Evolutionary conservation across 2,797 vertebrate genomes (phyloP), one percentile per base, ranked within the genome.

Genomic region (Pampus argenteus): DNA sequence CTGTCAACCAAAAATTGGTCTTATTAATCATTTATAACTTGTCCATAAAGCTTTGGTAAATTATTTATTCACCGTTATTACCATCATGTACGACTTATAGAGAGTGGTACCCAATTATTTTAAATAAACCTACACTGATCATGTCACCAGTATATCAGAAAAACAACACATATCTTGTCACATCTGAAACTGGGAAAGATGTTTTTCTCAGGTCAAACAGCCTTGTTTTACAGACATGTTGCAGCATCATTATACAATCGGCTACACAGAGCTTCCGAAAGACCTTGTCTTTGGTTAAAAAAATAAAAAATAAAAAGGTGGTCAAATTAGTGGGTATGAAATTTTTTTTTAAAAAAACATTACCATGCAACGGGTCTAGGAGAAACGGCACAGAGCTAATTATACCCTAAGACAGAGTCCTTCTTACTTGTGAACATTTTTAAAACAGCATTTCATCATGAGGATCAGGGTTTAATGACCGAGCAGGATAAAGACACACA

Each of bases 391-490:
- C 40, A 3, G 50, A 11, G 31, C 73, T 91, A 87, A 93, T 92
- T 91, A 89, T 62, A 86, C 74, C 69, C 76, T 50, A 47, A 83
- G 83, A 89, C 75, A 69, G 68, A 85, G 64, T 47, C 59, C 66
- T 67, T 76, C 74, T 74, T 54, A 76, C 80, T 76, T 70, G 60
- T 83, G 83, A 88, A 83, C 78, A 83, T 85, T 74, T 77, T 91
- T 89, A 82, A 89, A 89, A 88, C 79, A 81, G 84, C 76, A 86
- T 92, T 90, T 91, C 84, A 89, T 91, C 88, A 86, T 71, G 65
- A 82, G 78, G 84, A 89, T 86, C 78, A 67, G 61, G 76, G 77
- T 87, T 84, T 92, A 90, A 89, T 89, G 89, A 91, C 84, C 66
- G 87, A 85, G 86, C 65, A 14, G 87, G 81, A 79, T 86, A 76